Evolutionary conservation across 2,113 vertebrate species (phyloP), one percentile per base, ranked within the genome.

Genomic region (Andinoacara biseriatus): DNA sequence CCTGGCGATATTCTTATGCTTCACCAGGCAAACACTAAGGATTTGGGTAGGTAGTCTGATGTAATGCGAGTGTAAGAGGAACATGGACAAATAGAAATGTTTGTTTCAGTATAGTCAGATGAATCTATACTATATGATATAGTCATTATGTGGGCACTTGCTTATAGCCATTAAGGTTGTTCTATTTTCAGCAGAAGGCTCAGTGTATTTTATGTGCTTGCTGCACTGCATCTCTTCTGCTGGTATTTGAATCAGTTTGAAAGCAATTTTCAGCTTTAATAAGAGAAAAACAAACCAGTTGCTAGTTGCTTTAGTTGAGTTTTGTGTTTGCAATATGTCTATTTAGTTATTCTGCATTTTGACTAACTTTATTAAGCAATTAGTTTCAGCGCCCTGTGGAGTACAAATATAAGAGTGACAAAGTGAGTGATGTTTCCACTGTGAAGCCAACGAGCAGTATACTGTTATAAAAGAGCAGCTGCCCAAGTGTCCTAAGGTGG

Each of bases 111-210:
- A 56, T 65, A 79, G 77, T 77, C 74, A 58, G 74, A 85, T 91
- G 59, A 72, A 84, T 81, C 80, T 75, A 84, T 91, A 76, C 76
- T 79, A 58, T 78, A 56, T 43, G 14, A 22, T 59, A 26, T 84
- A 22, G 81, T 85, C 74, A 85, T 85, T 90, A 82, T 90, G 80
- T 80, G 65, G 82, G 78, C 83, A 76, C 76, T 88, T 89, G 57
- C 62, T 84, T 81, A 22, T 83, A 84, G 83, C 86, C 82, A 92
- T 90, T 90, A 86, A 62, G 61, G 85, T 82, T 81, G 87, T 81
- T 83, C 89, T 88, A 75, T 75, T 89, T 89, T 88, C 10, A 2
- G 58, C 20, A 6, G 26, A 58, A 77, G 65, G 7, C 29, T 80
- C 20, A 3, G 9, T 65, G 77, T 87, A 29, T 90, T 81, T 63